A percentile compares a stretch with the other conserved stretches of the same genome.
These are phyloP conservation scores for Melanchra persicariae DNA, from an alignment of 2,888 invertebrate species.

Conservation along the genomic window DNA sequence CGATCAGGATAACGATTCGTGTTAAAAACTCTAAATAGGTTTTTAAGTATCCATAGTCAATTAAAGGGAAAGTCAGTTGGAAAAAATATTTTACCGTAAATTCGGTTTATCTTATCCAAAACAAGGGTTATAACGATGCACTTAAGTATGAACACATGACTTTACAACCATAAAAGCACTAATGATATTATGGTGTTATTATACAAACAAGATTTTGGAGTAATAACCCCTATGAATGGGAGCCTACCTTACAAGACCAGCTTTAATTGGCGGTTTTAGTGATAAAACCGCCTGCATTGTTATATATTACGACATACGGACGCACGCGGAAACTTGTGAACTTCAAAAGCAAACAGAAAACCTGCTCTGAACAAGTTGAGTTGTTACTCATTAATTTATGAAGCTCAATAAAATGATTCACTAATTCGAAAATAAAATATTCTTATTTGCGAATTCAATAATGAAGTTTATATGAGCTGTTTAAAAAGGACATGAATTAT, in stretches of 20 bases:
- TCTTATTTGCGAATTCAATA: slow-evolving; percentile 48
- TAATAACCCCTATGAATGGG: slow-evolving; percentile 67
- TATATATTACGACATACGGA: slow-evolving; percentile 48
- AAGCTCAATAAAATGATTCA: slow-evolving; percentile 60
- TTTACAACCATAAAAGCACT: slow-evolving; percentile 76
- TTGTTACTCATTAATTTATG: slow-evolving; percentile 59
- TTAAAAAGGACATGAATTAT: slow-evolving; percentile 54
- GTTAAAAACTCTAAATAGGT: slow-evolving; percentile 77
- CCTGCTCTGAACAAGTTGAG: slow-evolving; percentile 45
- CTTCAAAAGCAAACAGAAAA: slow-evolving; percentile 53
- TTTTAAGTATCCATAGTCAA: slow-evolving; percentile 79
- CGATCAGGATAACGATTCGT: slow-evolving; percentile 76
- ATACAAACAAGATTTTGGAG: slow-evolving; percentile 74
- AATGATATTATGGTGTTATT: slow-evolving; percentile 78
- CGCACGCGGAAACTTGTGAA: slow-evolving; percentile 50
- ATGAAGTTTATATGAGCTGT: slow-evolving; percentile 51
- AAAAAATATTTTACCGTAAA: slow-evolving; percentile 74
- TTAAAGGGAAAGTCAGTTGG: slow-evolving; percentile 80
- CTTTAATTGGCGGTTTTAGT: slow-evolving; percentile 64
- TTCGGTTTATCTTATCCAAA: slow-evolving; percentile 78
- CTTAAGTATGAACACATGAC: slow-evolving; percentile 71
- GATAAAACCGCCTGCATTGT: slow-evolving; percentile 64
- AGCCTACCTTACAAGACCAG: slow-evolving; percentile 50
- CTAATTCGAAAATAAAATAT: slow-evolving; percentile 56
- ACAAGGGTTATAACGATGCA: slow-evolving; percentile 76